Percentiles rank a stretch among this genome's conserved stretches.
Evolutionary conservation across 2,113 vertebrate genomes (phyloP).

Genomic region (Hippotragus niger): DNA sequence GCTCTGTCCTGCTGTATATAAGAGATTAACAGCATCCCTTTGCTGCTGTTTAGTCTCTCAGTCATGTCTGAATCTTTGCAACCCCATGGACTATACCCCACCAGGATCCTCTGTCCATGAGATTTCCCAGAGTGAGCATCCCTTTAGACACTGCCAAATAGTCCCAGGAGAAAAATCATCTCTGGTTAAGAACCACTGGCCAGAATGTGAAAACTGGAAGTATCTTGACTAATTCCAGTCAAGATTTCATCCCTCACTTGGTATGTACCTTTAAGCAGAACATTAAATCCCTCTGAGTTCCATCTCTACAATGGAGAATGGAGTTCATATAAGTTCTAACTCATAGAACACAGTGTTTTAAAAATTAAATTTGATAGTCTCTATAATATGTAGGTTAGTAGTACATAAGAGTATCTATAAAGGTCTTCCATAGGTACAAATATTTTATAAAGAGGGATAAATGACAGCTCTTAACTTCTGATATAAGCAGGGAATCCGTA

Average conservation of each 20-base stretch:
- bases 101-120: not conserved
- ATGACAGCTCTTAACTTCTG: not conserved
- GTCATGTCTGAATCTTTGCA: not conserved
- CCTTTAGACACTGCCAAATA: not conserved
- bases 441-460: not conserved
- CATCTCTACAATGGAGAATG: not conserved
- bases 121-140: not conserved
- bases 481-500: not conserved
- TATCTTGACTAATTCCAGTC: not conserved
- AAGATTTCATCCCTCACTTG: not conserved
- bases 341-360: not conserved
- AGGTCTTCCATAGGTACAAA: not conserved
- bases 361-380: not conserved
- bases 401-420: not conserved
- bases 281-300: not conserved
- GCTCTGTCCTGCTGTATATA: not conserved
- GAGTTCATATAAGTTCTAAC: not conserved
- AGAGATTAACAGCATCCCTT: not conserved
- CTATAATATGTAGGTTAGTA: not conserved
- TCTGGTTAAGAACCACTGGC: not conserved
- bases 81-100: not conserved
- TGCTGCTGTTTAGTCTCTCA: fast-evolving
- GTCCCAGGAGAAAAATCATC: not conserved
- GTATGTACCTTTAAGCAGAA: not conserved
- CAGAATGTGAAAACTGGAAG: not conserved